Evolutionary conservation across 1,140 invertebrate species (phyloP).

Genomic region (Ericerus pela): DNA sequence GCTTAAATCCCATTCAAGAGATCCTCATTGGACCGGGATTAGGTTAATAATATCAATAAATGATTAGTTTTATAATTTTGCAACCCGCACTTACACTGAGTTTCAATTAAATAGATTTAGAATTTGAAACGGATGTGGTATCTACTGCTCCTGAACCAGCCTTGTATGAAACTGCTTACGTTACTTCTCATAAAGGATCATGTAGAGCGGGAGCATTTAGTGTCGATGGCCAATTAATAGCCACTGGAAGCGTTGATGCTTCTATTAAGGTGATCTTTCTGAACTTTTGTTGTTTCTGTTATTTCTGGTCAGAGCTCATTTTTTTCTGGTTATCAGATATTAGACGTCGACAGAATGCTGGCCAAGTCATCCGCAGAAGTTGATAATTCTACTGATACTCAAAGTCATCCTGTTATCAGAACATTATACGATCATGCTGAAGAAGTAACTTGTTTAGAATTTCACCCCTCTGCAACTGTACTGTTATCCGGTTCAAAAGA

Average conservation of each 20-base stretch:
- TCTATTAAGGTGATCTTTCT: slow-evolving; percentile 68
- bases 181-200: slow-evolving; percentile 94
- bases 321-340: slow-evolving; percentile 44
- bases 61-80: not conserved
- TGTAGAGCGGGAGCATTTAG: slow-evolving; percentile 92
- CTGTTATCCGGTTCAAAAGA: slow-evolving; percentile 87
- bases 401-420: slow-evolving; percentile 90
- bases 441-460: slow-evolving; percentile 92
- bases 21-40: slow-evolving; percentile 68
- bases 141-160: slow-evolving; percentile 83
- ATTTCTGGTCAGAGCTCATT: not conserved
- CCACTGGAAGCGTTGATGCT: slow-evolving; percentile 93
- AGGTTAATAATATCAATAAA: slow-evolving; percentile 29
- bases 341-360: slow-evolving; percentile 95
- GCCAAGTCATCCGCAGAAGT: slow-evolving; percentile 82
- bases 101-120: slow-evolving; percentile 51
- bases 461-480: slow-evolving; percentile 87
- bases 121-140: slow-evolving; percentile 87
- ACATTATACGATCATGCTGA: slow-evolving; percentile 97
- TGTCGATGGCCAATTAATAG: slow-evolving; percentile 84
- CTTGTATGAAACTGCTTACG: slow-evolving; percentile 94
- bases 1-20: slow-evolving; percentile 37
- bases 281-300: slow-evolving; percentile 5
- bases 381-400: slow-evolving; percentile 40
- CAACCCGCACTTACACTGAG: not conserved